Evolutionary conservation across 2,888 invertebrate species (phyloP), one percentile per base, ranked within the genome.

Genomic region (Epirrhoe tristata): DNA sequence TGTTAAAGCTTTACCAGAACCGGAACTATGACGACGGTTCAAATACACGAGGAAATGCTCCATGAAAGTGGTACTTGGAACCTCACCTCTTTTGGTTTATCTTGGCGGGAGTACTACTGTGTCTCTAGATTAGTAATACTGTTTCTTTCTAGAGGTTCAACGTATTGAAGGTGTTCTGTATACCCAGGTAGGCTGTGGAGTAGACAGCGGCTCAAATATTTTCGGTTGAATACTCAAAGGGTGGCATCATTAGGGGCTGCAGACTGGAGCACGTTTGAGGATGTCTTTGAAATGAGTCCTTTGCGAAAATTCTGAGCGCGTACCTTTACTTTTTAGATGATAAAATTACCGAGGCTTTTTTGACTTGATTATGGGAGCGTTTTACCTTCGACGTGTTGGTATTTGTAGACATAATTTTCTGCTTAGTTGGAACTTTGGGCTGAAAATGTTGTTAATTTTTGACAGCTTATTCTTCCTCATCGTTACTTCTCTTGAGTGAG

Each of bases 221-320:
- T 80, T 78, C 86, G 82, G 81, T 78, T 77, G 81, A 81, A 67
- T 80, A 83, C 86, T 86, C 89, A 89, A 88, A 89, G 87, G 85
- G 78, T 79, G 73, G 73, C 77, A 79, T 88, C 89, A 85, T 89
- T 87, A 88, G 85, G 74, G 77, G 74, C 71, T 60, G 72, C 63
- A 62, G 69, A 51, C 17, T 65, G 68, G 68, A 43, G 64, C 68
- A 68, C 66, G 72, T 72, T 74, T 73, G 69, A 75, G 62, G 70
- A 70, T 68, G 68, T 70, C 76, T 80, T 77, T 78, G 71, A 74
- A 76, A 74, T 58, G 68, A 70, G 71, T 73, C 74, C 74, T 69
- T 59, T 57, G 63, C 56, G 61, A 14, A 60, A 68, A 57, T 46
- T 50, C 58, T 60, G 69, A 55, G 64, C 61, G 58, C 7, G 39